Evolutionary conservation across 2,888 invertebrate species (phyloP), one percentile per base, ranked within the genome.

Genomic region (Megastigmus dorsalis): DNA sequence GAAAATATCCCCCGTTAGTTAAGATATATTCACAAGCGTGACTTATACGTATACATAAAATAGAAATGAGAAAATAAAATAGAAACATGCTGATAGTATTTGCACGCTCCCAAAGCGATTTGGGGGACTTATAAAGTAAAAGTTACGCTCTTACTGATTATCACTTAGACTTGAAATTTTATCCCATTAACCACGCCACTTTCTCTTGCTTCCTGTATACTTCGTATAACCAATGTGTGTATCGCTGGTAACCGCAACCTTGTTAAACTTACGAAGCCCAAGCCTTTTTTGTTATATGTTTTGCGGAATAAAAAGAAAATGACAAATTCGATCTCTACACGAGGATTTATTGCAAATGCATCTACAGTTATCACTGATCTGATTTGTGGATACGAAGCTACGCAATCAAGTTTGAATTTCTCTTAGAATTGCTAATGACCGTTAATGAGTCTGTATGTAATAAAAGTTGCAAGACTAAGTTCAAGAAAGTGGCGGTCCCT

Each of bases 61-160:
- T 63, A 36, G 15, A 70, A 60, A 55, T 65, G 20, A 67, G 28
- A 54, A 67, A 67, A 6, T 48, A 60, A 52, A 59, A 13, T 68
- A 50, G n/a, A 18, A n/a, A 45, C 69, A 76, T 76, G 73, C 72
- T 62, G 3, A 66, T 79, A 80, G 77, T 68, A 70, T 79, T 81
- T 80, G 87, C 88, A 87, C 87, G 87, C 88, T 83, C 85, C 87
- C 85, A 86, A 87, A 87, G 86, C 84, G 80, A 83, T 82, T 81
- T 82, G 82, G 84, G n/a, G 84, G 82, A 81, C 78, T 79, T 84
- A 82, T 79, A 78, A 79, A 79, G 79, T 71, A 54, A 36, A 48
- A 52, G 20, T 38, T 65, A 60, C 20, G 28, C 79, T 79, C 81
- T 80, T 80, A 83, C 76, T 75, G 13, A 5, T 59, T 54, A 67